Evolutionary conservation across 2,797 vertebrate genomes (phyloP).

Genomic region (Sebastes trivittatus): DNA sequence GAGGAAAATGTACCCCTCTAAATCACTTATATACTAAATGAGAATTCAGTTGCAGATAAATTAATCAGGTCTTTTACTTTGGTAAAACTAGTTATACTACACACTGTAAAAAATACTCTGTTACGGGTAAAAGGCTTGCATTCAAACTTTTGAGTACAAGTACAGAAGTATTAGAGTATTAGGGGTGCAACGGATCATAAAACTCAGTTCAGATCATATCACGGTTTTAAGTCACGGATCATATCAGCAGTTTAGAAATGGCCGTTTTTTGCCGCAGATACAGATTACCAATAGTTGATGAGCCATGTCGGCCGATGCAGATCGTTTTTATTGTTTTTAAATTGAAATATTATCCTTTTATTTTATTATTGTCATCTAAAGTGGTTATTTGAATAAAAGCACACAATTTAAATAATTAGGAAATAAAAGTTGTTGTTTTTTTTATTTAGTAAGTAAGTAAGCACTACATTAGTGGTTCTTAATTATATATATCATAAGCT

Average conservation of each 20-base stretch:
- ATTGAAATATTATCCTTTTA: too few relatives aligned
- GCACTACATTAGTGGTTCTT: background rate
- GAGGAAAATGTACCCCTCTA: background rate
- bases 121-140: background rate
- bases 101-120: background rate
- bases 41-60: accelerated
- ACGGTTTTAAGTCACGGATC: too few relatives aligned
- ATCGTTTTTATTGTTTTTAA: too few relatives aligned
- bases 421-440: too few relatives aligned
- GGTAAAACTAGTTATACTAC: background rate
- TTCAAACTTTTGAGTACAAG: background rate
- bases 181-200: background rate
- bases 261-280: too few relatives aligned
- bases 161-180: background rate
- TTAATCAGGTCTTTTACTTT: background rate
- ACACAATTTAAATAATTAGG: too few relatives aligned
- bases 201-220: background rate
- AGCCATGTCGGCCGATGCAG: too few relatives aligned
- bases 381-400: too few relatives aligned
- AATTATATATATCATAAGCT: background rate
- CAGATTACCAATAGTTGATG: too few relatives aligned
- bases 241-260: too few relatives aligned
- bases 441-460: too few relatives aligned
- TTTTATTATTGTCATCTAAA: too few relatives aligned
- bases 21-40: background rate